A percentile compares a stretch with the other conserved stretches of the same genome.
Conservation (phyloP, 2,888 invertebrate genomes). For the Phaedon cochleariae region DNA sequence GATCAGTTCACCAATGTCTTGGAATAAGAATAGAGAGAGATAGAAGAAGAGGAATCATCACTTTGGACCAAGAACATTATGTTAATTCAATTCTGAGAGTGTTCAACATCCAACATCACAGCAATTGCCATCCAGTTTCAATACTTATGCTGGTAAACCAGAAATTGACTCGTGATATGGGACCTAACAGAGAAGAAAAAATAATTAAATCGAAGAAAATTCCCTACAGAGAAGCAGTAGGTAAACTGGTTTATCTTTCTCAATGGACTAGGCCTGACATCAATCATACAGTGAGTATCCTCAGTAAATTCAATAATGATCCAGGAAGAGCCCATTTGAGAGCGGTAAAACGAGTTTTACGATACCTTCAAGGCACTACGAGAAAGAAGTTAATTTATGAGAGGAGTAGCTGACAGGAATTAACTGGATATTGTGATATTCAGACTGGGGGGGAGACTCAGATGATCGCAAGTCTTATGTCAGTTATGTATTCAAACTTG, state of each 20-base stretch:
- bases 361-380: slow-evolving; percentile 20
- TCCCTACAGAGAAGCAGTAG: slow-evolving; percentile 31
- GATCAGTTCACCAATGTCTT: slow-evolving; percentile 14
- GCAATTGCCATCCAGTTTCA: slow-evolving; percentile 16
- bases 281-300: neutral
- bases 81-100: slow-evolving; percentile 9
- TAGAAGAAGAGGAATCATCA: slow-evolving; percentile 11
- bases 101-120: slow-evolving; percentile 14
- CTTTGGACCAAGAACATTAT: slow-evolving; percentile 16
- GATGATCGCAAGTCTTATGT: slow-evolving; percentile 11
- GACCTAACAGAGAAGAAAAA: slow-evolving; percentile 1
- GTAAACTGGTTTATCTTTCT: slow-evolving; percentile 13
- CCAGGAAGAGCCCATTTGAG: slow-evolving; percentile 9
- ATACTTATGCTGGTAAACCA: slow-evolving; percentile 9
- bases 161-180: slow-evolving; percentile 9
- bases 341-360: slow-evolving; percentile 19
- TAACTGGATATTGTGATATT: slow-evolving; percentile 13
- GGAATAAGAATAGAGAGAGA: slow-evolving; percentile 26
- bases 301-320: slow-evolving; percentile 14
- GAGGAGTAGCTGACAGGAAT: neutral
- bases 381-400: neutral
- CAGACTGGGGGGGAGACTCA: slow-evolving; percentile 10
- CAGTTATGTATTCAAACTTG: slow-evolving; percentile 9
- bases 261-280: slow-evolving; percentile 23
- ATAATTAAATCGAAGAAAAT: neutral